Percentiles rank a stretch among this genome's conserved stretches.
These are phyloP conservation scores for Lerista edwardsae DNA, from an alignment of 2,797 vertebrate species.

Conservation along the genomic window DNA sequence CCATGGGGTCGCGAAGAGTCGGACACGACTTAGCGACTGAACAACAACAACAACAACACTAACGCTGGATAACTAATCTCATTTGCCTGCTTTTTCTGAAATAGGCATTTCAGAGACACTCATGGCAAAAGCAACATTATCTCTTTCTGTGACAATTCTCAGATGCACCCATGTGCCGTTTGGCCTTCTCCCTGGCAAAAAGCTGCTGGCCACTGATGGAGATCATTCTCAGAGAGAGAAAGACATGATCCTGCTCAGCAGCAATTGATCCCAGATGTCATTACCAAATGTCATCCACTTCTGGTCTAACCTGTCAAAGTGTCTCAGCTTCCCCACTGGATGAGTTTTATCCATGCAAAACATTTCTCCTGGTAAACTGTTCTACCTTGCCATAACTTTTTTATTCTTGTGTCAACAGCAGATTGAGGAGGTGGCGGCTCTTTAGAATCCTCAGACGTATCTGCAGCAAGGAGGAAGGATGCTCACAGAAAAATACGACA, in stretches of 20 bases:
- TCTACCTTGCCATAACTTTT: conserved; percentile 1
- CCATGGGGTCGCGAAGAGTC: too few species aligned
- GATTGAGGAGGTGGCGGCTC: not conserved
- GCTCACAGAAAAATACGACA: not conserved
- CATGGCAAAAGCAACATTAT: not conserved
- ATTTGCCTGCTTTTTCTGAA: too few species aligned
- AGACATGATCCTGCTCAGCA: not conserved
- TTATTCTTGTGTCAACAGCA: conserved; percentile 5
- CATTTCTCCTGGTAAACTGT: not conserved
- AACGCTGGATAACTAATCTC: not conserved
- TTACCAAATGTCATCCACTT: not conserved
- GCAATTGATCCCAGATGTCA: not conserved
- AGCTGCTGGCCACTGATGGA: not conserved
- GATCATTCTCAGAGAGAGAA: not conserved
- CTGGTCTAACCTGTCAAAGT: not conserved
- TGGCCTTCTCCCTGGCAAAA: not conserved
- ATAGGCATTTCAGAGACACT: too few species aligned
- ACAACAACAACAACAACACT: too few species aligned
- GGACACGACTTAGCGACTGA: too few species aligned
- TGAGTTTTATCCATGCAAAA: not conserved
- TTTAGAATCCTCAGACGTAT: not conserved
- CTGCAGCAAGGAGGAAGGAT: not conserved
- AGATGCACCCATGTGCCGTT: not conserved
- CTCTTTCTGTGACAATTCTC: not conserved
- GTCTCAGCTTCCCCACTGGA: not conserved